phyloP scores from a whole-genome alignment of 2,113 vertebrate species.

The Canis aureus region DNA sequence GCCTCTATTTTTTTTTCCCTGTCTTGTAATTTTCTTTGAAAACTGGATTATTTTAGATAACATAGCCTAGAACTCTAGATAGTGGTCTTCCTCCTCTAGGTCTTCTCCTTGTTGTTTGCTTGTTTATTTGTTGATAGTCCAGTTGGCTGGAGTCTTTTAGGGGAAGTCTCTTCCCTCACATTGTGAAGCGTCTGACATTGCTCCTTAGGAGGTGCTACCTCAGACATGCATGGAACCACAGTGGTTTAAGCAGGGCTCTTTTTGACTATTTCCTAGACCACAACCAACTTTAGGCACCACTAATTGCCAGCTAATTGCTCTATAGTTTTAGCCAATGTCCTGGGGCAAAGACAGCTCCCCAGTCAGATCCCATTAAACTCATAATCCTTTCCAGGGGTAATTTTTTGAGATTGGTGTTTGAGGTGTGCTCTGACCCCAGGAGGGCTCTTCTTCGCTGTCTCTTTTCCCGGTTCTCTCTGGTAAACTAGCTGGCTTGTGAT shows the following conservation, averaged over 20 bases:
- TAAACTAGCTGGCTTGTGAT: neutral
- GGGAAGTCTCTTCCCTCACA: neutral
- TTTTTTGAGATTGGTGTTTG: neutral
- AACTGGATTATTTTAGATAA: neutral
- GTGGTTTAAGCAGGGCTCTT: neutral
- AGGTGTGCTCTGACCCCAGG: neutral
- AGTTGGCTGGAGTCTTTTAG: neutral
- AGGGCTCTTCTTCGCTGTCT: neutral
- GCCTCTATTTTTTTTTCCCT: neutral
- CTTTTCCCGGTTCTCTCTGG: neutral
- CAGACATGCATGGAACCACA: too few species aligned
- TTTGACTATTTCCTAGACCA: neutral
- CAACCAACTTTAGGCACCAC: too few species aligned
- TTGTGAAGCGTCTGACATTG: neutral
- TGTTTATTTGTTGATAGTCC: neutral
- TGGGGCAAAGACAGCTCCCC: neutral
- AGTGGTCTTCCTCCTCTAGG: neutral
- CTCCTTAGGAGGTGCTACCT: neutral
- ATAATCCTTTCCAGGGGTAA: neutral
- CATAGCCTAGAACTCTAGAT: neutral
- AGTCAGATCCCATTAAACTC: neutral
- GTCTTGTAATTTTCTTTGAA: neutral
- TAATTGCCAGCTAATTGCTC: neutral
- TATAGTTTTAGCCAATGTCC: neutral
- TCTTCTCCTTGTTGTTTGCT: neutral